Percentiles rank a stretch among this genome's conserved stretches.
Conservation (phyloP, 2,888 invertebrate genomes). For the Vannuccia rotundouncinata region DNA sequence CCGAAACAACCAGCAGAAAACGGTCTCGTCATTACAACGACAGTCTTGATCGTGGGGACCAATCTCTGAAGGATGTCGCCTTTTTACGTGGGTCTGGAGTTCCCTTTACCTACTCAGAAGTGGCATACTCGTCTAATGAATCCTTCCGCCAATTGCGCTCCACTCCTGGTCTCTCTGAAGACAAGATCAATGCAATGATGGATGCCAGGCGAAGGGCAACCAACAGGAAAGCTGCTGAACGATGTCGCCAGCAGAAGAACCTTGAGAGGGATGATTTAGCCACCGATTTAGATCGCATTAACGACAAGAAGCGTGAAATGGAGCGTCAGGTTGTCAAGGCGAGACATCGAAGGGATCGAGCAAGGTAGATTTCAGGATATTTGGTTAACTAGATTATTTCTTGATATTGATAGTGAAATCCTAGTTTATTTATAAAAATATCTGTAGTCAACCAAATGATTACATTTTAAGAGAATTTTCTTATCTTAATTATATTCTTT, state of each 20-base stretch:
- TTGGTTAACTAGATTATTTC: too few species aligned
- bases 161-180: slow-evolving; percentile 6
- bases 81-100: background rate
- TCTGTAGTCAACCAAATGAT: too few species aligned
- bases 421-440: too few species aligned
- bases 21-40: background rate
- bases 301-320: background rate
- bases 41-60: background rate
- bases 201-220: slow-evolving; percentile 24
- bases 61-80: slow-evolving; percentile 23
- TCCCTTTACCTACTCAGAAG: slow-evolving; percentile 18
- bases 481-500: too few species aligned
- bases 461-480: too few species aligned
- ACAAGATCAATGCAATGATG: background rate
- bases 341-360: background rate
- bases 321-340: background rate
- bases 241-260: slow-evolving; percentile 24
- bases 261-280: slow-evolving; percentile 9
- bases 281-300: background rate
- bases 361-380: background rate
- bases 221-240: slow-evolving; percentile 28
- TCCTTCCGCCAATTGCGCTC: slow-evolving; percentile 29
- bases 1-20: background rate
- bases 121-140: slow-evolving; percentile 24
- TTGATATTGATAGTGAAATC: too few species aligned